Percentiles rank a stretch among this genome's conserved stretches.
These are phyloP conservation scores for Paracentrotus lividus DNA, from an alignment of 53 echinoderm and acorn worm species.

Conservation along the genomic window DNA sequence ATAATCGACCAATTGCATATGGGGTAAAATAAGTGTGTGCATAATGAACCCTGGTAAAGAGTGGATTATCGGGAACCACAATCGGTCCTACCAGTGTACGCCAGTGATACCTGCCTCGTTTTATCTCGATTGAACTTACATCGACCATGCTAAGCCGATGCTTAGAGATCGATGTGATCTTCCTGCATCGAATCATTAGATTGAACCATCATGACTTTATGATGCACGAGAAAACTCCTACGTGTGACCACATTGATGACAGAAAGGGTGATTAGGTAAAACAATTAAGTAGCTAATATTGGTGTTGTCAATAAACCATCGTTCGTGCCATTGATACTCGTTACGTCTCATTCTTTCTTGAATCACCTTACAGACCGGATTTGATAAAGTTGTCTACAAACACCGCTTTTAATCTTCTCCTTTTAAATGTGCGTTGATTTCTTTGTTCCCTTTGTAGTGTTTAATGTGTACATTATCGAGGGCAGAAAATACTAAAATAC, in stretches of 20 bases:
- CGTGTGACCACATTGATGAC: neutral
- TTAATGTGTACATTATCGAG: neutral
- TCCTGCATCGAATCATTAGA: too few species aligned
- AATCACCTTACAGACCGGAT: neutral
- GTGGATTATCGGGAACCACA: too few species aligned
- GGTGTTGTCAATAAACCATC: neutral
- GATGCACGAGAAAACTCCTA: too few species aligned
- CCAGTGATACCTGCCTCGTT: too few species aligned
- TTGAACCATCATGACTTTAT: too few species aligned
- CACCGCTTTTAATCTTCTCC: neutral
- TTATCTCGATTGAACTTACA: too few species aligned
- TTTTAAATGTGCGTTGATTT: neutral
- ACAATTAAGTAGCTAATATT: neutral
- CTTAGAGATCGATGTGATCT: too few species aligned
- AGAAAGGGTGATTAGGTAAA: neutral
- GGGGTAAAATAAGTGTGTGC: too few species aligned
- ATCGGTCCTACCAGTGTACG: too few species aligned
- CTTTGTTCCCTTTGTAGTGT: slow-evolving; percentile 1
- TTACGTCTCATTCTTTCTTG: neutral
- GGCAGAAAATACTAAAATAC: neutral
- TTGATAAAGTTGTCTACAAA: slow-evolving; percentile 13
- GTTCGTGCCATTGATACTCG: neutral
- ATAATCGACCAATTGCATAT: too few species aligned
- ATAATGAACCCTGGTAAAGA: too few species aligned
- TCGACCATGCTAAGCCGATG: too few species aligned